phyloP scores from a whole-genome alignment of 2,113 vertebrate species.

The Toxostoma redivivum region DNA sequence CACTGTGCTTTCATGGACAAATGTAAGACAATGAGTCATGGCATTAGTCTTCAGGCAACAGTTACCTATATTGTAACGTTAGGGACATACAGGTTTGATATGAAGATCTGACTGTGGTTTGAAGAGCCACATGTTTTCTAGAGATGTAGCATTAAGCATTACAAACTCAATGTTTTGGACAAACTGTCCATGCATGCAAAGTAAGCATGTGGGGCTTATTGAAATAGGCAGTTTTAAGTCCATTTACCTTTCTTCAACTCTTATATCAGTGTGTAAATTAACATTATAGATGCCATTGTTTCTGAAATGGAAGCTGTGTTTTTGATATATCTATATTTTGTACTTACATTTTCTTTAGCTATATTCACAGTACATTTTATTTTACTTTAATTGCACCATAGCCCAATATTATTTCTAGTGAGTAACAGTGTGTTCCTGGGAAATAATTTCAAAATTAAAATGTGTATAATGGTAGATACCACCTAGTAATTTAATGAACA shows the following conservation, averaged over 20 bases:
- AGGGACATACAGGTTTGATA: not conserved
- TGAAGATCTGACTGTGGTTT: not conserved
- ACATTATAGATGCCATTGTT: not conserved
- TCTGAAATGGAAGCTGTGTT: not conserved
- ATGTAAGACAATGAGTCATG: not conserved
- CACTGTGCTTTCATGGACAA: not conserved
- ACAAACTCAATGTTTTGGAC: fast-evolving
- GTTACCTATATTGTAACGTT: not conserved
- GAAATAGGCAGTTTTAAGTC: not conserved
- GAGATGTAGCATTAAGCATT: not conserved
- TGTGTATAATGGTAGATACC: not conserved
- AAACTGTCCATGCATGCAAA: not conserved
- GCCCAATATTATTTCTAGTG: not conserved
- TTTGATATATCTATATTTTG: not conserved
- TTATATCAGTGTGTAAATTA: not conserved
- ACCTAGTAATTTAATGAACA: not conserved
- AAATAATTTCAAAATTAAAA: not conserved
- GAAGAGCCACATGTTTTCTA: not conserved
- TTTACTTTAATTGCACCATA: not conserved
- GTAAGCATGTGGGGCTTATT: fast-evolving
- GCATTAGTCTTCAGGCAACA: not conserved
- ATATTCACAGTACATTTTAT: not conserved
- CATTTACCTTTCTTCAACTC: not conserved
- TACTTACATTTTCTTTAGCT: not conserved
- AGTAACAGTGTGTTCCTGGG: not conserved